phyloP scores from a whole-genome alignment of 2,888 invertebrate genomes.

The Sturmia bella region DNA sequence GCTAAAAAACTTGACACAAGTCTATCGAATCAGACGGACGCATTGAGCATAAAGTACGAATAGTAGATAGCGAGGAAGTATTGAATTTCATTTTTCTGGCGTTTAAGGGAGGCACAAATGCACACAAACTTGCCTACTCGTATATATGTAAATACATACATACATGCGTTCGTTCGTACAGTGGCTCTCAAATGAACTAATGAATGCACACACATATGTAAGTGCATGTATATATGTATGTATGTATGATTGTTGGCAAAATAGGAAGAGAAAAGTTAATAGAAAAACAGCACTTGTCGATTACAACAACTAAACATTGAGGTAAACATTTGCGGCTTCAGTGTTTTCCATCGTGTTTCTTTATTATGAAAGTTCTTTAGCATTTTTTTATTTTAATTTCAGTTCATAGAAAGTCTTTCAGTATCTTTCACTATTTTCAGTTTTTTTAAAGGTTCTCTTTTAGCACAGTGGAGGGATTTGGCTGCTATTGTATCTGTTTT shows the following conservation, averaged over 20 bases:
- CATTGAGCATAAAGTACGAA: constrained; percentile 51
- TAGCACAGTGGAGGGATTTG: background rate
- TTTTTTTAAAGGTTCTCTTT: constrained; percentile 8
- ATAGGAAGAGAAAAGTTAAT: constrained; percentile 9
- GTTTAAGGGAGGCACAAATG: constrained; percentile 9
- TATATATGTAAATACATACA: too few relatives aligned
- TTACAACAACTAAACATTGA: constrained; percentile 67
- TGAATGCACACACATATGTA: constrained; percentile 4
- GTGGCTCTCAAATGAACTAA: constrained; percentile 10
- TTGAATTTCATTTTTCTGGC: constrained; percentile 61
- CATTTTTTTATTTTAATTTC: constrained; percentile 12
- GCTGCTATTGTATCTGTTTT: constrained; percentile 45
- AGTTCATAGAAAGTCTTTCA: constrained; percentile 22
- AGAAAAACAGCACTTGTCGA: constrained; percentile 61
- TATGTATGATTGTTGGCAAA: too few relatives aligned
- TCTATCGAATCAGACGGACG: constrained; percentile 66
- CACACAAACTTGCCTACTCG: too few relatives aligned
- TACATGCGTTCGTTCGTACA: background rate
- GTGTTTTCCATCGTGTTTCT: constrained; percentile 58
- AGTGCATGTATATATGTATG: too few relatives aligned
- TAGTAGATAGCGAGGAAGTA: constrained; percentile 62
- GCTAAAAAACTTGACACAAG: constrained; percentile 67
- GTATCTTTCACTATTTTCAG: constrained; percentile 34
- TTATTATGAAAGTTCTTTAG: constrained; percentile 51
- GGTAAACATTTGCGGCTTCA: constrained; percentile 71